Base-by-base conservation (phyloP, 2,888 invertebrate genomes). In the Erebia palarica region DNA sequence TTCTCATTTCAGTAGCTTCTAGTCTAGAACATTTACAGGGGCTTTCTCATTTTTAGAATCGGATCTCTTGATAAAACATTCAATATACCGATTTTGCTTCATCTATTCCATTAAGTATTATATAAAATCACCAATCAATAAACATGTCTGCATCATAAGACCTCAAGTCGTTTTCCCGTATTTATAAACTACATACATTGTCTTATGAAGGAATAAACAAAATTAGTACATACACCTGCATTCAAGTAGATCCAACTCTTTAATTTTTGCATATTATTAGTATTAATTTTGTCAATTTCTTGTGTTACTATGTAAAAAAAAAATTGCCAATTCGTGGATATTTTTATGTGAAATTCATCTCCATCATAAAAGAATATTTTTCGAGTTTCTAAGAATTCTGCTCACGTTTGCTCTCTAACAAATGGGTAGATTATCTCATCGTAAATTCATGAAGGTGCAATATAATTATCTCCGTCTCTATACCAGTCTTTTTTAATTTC, bases 1-100 rank as follows among this genome's bases (percentile, higher is more conserved):
- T 74, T 72, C 72, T 59, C 70, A 72, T 70, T 65, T 70, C 71
- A 65, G 72, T 72, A 72, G 74, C 72, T 65, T 72, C 72, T 68
- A 58, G 27, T 65, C 14, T 65, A 59, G 64, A 57, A 68, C 68
- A 68, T 58, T 65, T 44, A 65, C 58, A n/a, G 27, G 64, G 59
- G 27, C 27, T 21, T 63, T 67, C 53, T 55, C 1, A 1, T 21
- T 1, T 64, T 13, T 27, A 67, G 65, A 74, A 69, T 70, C 57
- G 63, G 68, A 74, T 58, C 72, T 68, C 44, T 63, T 68, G 49
- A 44, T 57, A 44, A 65, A 13, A 53, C 36, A 63, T 57, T 55
- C 9, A 13, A 18, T 57, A 44, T 57, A 66, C 68, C 27, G 68
- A 70, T 72, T 74, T 70, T 68, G 70, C 61, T 71, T 71, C 21